These are phyloP conservation scores for Apamea epomidion DNA, from an alignment of 2,888 invertebrate genomes.

Conservation along the genomic window DNA sequence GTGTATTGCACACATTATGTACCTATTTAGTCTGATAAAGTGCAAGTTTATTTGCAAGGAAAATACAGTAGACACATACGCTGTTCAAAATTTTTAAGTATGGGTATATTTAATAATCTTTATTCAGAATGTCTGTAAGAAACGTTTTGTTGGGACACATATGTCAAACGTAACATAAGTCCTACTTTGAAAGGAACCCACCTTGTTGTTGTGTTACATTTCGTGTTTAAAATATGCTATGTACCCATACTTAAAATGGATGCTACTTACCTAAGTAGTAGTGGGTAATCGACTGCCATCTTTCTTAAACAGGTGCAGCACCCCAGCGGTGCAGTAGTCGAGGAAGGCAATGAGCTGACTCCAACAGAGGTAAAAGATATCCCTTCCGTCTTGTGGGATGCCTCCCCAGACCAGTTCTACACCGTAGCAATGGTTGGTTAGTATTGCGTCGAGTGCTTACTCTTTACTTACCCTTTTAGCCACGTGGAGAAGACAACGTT, in stretches of 20 bases:
- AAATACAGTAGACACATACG: neutral
- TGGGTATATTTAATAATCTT: neutral
- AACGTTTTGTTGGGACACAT: neutral
- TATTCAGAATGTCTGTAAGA: neutral
- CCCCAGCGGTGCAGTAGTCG: slow-evolving; percentile 8
- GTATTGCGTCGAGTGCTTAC: slow-evolving; percentile 31
- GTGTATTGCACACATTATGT: too few relatives aligned
- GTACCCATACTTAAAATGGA: too few relatives aligned
- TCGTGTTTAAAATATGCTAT: too few relatives aligned
- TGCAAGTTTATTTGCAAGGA: neutral
- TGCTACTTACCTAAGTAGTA: too few relatives aligned
- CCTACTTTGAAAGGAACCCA: neutral
- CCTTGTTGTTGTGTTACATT: neutral
- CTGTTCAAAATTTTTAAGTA: neutral
- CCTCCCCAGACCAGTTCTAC: slow-evolving; percentile 90
- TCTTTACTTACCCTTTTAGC: neutral
- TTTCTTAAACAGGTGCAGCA: slow-evolving; percentile 13
- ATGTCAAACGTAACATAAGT: neutral
- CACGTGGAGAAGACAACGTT: neutral
- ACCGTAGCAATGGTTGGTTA: slow-evolving; percentile 95
- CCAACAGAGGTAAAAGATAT: slow-evolving; percentile 37
- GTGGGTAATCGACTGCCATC: neutral
- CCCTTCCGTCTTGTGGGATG: slow-evolving; percentile 91
- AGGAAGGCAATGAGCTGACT: slow-evolving; percentile 41
- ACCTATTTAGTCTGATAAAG: neutral